Percentiles rank a stretch among this genome's conserved stretches.
Conservation (phyloP, 1,140 invertebrate species). For the Euglossa dilemma region DNA sequence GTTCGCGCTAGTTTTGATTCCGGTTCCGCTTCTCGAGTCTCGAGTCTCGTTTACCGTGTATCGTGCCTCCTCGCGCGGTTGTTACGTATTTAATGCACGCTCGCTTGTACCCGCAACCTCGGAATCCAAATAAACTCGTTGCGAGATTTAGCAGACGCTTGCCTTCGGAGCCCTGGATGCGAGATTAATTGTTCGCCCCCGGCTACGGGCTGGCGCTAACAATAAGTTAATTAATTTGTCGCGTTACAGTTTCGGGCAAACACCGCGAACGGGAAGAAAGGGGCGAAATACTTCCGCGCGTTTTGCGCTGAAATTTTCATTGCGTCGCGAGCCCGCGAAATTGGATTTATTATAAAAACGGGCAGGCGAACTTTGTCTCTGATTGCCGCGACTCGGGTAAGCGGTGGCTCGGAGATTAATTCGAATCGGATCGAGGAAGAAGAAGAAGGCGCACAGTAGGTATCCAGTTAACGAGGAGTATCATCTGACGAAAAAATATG, state of each 20-base stretch:
- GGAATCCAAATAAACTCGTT: conserved; percentile 54
- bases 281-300: background rate
- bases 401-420: too few species aligned
- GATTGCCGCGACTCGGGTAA: too few species aligned
- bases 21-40: conserved; percentile 44
- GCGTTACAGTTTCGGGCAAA: background rate
- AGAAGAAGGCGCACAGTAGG: too few species aligned
- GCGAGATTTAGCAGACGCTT: conserved; percentile 43
- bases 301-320: background rate
- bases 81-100: conserved; percentile 49
- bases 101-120: conserved; percentile 50
- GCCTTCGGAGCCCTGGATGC: conserved; percentile 12
- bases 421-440: too few species aligned
- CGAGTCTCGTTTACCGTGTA: conserved; percentile 25
- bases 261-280: too few species aligned
- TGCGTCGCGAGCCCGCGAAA: background rate
- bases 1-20: conserved; percentile 56
- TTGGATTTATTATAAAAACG: background rate
- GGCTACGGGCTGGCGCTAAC: conserved; percentile 7
- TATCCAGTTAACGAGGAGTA: too few species aligned
- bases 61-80: conserved; percentile 20
- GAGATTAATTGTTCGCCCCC: conserved; percentile 40
- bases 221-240: conserved; percentile 44
- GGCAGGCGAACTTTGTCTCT: too few species aligned
- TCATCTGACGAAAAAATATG: too few species aligned